These are phyloP conservation scores for Eilema griseolum DNA, from an alignment of 2,888 invertebrate species.

Conservation along the genomic window DNA sequence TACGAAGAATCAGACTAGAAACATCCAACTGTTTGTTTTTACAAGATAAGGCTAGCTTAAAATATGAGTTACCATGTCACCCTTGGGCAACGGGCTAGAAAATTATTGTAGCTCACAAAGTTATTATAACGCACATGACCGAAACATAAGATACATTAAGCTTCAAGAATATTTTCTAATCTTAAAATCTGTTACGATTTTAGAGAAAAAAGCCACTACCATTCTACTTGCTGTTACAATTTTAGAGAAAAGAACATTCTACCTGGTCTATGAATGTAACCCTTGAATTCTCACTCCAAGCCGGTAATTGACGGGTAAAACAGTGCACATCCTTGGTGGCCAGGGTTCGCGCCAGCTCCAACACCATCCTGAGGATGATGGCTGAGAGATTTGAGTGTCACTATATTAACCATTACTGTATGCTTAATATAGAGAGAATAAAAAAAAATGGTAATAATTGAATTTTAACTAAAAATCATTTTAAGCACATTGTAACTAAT, in stretches of 20 bases:
- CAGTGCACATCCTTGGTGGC: too few species aligned
- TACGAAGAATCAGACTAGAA: slow-evolving; percentile 9
- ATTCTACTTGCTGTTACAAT: neutral
- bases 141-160: neutral
- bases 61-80: slow-evolving; percentile 15
- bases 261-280: neutral
- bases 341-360: too few species aligned
- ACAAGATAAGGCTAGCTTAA: slow-evolving; percentile 9
- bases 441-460: too few species aligned
- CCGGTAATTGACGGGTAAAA: too few species aligned
- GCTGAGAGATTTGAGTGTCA: too few species aligned
- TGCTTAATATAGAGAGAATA: too few species aligned
- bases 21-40: neutral
- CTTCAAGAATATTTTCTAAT: neutral
- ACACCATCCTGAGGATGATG: too few species aligned
- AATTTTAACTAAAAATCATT: too few species aligned
- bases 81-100: slow-evolving; percentile 20
- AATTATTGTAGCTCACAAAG: slow-evolving; percentile 7
- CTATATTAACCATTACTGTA: too few species aligned
- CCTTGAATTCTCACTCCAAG: too few species aligned
- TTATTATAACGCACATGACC: slow-evolving; percentile 3
- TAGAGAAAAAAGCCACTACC: neutral
- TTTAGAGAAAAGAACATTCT: neutral
- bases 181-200: neutral
- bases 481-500: too few species aligned